These are phyloP conservation scores for Eupsilia transversa DNA, from an alignment of 2,888 invertebrate species.

Conservation along the genomic window DNA sequence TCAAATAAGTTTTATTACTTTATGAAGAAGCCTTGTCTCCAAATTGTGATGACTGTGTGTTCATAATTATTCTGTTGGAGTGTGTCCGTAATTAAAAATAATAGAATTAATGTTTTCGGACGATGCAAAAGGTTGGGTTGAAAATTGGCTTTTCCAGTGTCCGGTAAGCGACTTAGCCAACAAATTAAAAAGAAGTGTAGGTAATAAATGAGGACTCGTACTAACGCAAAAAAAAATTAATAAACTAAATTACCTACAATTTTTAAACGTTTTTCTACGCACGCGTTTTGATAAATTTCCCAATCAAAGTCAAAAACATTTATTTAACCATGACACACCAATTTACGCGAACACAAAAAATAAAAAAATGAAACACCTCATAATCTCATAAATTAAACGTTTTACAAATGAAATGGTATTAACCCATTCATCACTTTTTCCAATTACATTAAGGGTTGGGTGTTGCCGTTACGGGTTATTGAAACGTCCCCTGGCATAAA, in stretches of 20 bases:
- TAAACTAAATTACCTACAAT: background rate
- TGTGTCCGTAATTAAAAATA: no score
- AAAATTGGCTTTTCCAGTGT: no score
- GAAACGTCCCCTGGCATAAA: constrained; percentile 50
- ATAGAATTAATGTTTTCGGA: no score
- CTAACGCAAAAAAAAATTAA: background rate
- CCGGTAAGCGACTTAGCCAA: no score
- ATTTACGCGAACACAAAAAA: background rate
- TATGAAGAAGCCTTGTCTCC: no score
- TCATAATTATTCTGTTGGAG: no score
- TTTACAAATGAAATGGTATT: constrained; percentile 53
- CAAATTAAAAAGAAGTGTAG: no score
- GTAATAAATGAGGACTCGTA: background rate
- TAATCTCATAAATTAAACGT: constrained; percentile 54
- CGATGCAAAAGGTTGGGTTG: no score
- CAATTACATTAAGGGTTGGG: constrained; percentile 56
- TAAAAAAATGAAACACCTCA: constrained; percentile 23
- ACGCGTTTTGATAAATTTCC: background rate
- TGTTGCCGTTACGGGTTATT: constrained; percentile 44
- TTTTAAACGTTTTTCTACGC: no score
- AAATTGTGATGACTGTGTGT: no score
- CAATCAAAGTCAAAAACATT: background rate
- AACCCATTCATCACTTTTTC: constrained; percentile 60
- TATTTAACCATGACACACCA: background rate
- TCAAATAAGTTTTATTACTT: no score